Evolutionary conservation across 2,113 vertebrate species (phyloP).

Genomic region (Empidonax alnorum): DNA sequence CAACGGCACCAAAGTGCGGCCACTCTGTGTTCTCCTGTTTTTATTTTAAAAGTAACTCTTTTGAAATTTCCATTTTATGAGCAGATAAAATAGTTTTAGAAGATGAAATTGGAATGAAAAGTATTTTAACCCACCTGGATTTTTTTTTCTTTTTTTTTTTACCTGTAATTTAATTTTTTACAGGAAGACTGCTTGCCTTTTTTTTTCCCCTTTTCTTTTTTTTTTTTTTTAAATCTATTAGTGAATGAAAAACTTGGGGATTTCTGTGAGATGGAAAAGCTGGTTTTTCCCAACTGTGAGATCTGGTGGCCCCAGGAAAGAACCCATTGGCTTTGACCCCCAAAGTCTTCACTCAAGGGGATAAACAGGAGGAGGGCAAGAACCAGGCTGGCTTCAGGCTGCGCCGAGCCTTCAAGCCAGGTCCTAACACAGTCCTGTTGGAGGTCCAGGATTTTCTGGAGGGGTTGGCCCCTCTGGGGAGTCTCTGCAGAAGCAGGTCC

Average conservation of each 20-base stretch:
- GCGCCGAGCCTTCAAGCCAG: accelerated
- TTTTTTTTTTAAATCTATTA: neutral
- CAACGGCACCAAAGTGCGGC: accelerated
- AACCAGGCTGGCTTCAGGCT: neutral
- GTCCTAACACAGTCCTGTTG: accelerated
- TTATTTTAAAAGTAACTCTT: neutral
- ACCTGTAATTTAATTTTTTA: neutral
- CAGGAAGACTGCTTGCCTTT: neutral
- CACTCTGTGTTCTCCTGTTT: accelerated
- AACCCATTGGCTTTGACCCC: neutral
- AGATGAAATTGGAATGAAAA: neutral
- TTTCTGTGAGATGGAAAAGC: neutral
- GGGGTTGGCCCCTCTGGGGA: neutral
- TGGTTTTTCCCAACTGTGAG: neutral
- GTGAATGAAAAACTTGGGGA: neutral
- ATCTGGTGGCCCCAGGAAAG: neutral
- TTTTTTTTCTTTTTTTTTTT: no score
- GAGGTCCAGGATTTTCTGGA: neutral
- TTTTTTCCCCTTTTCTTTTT: neutral
- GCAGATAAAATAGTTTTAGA: neutral
- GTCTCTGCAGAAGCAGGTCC: neutral
- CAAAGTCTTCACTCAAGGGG: neutral
- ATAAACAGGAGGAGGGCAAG: accelerated
- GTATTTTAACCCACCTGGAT: neutral
- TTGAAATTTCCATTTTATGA: neutral